Evolutionary conservation across 2,113 vertebrate genomes (phyloP).

Genomic region (Onychorhynchus coronatus): DNA sequence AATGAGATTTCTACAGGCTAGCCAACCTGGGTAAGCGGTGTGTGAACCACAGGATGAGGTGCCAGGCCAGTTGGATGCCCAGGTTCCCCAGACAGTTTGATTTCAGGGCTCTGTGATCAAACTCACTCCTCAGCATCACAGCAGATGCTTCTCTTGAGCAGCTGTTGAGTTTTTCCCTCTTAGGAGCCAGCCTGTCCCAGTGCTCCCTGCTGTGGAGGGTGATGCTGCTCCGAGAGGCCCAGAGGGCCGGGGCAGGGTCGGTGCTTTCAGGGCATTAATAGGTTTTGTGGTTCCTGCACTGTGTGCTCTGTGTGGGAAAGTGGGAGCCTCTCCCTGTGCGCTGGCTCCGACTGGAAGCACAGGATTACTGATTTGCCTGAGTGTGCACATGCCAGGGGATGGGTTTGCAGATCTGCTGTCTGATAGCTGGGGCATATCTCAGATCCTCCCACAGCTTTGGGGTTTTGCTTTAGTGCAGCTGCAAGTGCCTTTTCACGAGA

Average conservation of each 20-base stretch:
- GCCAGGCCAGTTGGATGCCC: neutral
- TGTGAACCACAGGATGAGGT: neutral
- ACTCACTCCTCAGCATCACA: neutral
- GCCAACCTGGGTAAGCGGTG: neutral
- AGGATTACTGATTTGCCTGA: neutral
- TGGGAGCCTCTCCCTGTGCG: neutral
- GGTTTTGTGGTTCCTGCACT: neutral
- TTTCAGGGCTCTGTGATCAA: neutral
- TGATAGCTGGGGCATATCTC: neutral
- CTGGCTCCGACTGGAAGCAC: neutral
- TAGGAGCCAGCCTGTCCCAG: neutral
- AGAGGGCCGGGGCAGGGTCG: accelerated
- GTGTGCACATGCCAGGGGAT: neutral
- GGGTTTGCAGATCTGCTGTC: neutral
- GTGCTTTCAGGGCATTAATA: accelerated
- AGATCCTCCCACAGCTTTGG: neutral
- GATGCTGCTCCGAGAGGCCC: accelerated
- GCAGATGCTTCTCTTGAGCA: neutral
- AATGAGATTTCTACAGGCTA: neutral
- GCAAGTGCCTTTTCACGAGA: neutral
- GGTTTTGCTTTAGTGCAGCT: neutral
- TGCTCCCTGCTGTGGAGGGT: neutral
- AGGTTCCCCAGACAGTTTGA: neutral
- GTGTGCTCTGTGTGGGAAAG: neutral
- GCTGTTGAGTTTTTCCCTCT: neutral